Percentiles rank a stretch among this genome's conserved stretches.
Evolutionary conservation across 2,113 vertebrate genomes (phyloP).

Genomic region (Peromyscus polionotus): DNA sequence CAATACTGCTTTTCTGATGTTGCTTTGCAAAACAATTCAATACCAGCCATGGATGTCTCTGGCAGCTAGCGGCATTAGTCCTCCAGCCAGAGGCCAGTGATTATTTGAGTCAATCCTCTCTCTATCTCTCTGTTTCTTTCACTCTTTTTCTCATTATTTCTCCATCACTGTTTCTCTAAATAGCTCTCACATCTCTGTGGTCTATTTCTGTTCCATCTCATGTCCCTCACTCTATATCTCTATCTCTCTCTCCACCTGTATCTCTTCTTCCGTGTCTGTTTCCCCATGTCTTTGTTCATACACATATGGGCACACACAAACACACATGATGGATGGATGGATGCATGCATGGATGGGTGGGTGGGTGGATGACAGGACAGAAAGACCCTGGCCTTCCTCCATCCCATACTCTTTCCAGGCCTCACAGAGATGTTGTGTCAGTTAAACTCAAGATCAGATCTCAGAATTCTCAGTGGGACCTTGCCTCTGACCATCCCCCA

Average conservation of each 20-base stretch:
- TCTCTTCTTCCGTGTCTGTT: constrained; percentile 50
- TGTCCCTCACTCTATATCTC: background rate
- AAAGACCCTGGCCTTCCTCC: background rate
- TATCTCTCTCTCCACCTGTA: background rate
- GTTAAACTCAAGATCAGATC: constrained; percentile 17
- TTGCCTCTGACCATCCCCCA: background rate
- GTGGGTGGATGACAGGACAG: too few species aligned
- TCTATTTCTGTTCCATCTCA: background rate
- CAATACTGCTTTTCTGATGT: background rate
- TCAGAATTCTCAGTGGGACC: background rate
- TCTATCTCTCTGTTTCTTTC: background rate
- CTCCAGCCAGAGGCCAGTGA: constrained; percentile 43
- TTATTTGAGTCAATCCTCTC: background rate
- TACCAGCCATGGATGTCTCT: background rate
- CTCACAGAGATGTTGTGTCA: background rate
- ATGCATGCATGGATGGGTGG: background rate
- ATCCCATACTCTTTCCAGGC: background rate
- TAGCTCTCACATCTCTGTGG: background rate
- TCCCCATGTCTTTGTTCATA: background rate
- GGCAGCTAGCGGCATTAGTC: background rate
- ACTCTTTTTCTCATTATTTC: background rate
- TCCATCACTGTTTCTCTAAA: background rate
- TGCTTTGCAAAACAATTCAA: constrained; percentile 18
- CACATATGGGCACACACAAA: background rate
- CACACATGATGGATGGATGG: background rate